phyloP scores from a whole-genome alignment of 2,888 invertebrate species.

The Chymomyza caudatula region DNA sequence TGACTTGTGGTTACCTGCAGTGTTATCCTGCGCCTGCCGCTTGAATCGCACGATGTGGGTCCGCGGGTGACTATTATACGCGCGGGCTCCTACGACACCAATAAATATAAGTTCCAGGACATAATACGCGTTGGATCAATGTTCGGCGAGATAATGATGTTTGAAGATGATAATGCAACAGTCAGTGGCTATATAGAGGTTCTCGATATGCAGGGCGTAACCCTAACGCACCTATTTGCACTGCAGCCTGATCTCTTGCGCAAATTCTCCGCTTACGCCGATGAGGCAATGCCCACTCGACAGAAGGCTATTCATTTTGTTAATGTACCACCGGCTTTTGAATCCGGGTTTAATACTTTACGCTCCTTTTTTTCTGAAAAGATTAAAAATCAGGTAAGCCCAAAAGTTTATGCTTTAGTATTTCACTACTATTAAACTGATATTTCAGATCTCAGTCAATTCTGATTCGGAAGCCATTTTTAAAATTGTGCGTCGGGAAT shows the following conservation, averaged over 20 bases:
- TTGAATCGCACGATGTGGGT: slow-evolving; percentile 76
- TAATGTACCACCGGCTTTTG: slow-evolving; percentile 82
- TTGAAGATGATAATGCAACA: slow-evolving; percentile 82
- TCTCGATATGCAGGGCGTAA: slow-evolving; percentile 81
- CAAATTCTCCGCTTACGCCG: slow-evolving; percentile 80
- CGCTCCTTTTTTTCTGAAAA: slow-evolving; percentile 83
- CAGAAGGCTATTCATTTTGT: slow-evolving; percentile 82
- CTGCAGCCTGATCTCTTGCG: slow-evolving; percentile 82
- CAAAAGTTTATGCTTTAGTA: too few relatives aligned
- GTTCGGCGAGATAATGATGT: slow-evolving; percentile 82
- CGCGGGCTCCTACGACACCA: slow-evolving; percentile 79
- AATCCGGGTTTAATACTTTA: slow-evolving; percentile 81
- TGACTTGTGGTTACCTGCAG: slow-evolving; percentile 34
- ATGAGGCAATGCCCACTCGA: slow-evolving; percentile 83
- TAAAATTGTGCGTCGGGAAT: slow-evolving; percentile 80
- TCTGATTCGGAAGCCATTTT: slow-evolving; percentile 81
- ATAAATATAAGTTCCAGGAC: slow-evolving; percentile 79
- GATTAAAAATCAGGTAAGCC: slow-evolving; percentile 81
- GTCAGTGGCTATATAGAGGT: slow-evolving; percentile 80
- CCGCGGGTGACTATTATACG: slow-evolving; percentile 80
- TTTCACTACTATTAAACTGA: neutral
- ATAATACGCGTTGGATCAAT: slow-evolving; percentile 81
- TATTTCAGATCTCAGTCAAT: slow-evolving; percentile 80
- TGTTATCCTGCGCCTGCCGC: slow-evolving; percentile 70
- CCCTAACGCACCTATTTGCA: slow-evolving; percentile 80